phyloP scores from a whole-genome alignment of 2,888 invertebrate species.

The Caenorhabditis sp. region DNA sequence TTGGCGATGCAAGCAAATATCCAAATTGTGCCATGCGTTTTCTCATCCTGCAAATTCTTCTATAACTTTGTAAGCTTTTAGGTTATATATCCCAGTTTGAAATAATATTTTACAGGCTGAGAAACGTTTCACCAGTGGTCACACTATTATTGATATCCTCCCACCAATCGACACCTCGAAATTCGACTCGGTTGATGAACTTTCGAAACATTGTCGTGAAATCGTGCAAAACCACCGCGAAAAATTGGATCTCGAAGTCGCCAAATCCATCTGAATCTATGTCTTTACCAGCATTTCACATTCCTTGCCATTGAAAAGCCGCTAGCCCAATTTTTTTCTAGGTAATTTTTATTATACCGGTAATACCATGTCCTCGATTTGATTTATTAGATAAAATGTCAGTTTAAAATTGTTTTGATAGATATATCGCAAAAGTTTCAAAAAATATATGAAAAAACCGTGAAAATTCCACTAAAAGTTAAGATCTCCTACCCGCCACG shows the following conservation, averaged over 20 bases:
- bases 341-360: background rate
- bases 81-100: background rate
- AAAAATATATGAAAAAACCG: too few species aligned
- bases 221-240: slow-evolving; percentile 46
- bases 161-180: slow-evolving; percentile 48
- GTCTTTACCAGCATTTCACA: background rate
- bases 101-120: slow-evolving; percentile 39
- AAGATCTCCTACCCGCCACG: too few species aligned
- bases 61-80: slow-evolving; percentile 69
- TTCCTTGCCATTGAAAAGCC: background rate
- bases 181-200: slow-evolving; percentile 52
- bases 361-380: background rate
- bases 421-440: too few species aligned
- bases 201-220: slow-evolving; percentile 47
- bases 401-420: too few species aligned
- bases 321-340: background rate
- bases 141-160: slow-evolving; percentile 47
- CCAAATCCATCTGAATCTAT: slow-evolving; percentile 12
- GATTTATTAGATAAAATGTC: background rate
- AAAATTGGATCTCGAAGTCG: slow-evolving; percentile 29
- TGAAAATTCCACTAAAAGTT: too few species aligned
- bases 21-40: slow-evolving; percentile 88
- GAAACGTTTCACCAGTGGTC: slow-evolving; percentile 44
- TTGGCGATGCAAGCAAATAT: slow-evolving; percentile 78
- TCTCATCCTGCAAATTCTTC: slow-evolving; percentile 82